Base-by-base conservation (phyloP, 2,113 vertebrate species). In the Colius striatus region DNA sequence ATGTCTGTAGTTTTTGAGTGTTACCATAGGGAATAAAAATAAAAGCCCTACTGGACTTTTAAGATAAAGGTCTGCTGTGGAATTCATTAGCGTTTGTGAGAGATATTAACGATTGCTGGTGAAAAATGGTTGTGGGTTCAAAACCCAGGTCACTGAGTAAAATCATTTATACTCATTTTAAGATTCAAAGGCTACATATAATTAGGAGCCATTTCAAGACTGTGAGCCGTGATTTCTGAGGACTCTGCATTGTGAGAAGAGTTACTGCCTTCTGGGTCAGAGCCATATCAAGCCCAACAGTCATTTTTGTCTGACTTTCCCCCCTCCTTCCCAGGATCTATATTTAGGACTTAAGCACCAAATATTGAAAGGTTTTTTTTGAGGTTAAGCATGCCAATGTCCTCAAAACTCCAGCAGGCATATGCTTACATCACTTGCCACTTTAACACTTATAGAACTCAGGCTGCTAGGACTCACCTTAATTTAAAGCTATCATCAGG, bases 401-500 rank as follows among this genome's bases (percentile, higher is more conserved):
- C 93, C 95, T 96, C 82, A 88, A 92, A 95, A 96, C 57, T 96
- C 82, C 68, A 48, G 43, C 7, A 86, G 75, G 79, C 79, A 67
- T 45, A 3, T 3, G 65, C 53, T 90, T 83, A 95, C 29, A 2
- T 95, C 92, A 87, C 55, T 65, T 66, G 76, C 43, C 57, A 53
- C 79, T 91, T 90, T 94, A 95, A 91, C 87, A 91, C 87, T 72
- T 66, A 45, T 13, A 90, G 71, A 95, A 85, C 65, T 78, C 6
- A 3, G 79, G 43, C 68, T 84, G 67, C 58, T 51, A 86, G 66
- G 51, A 86, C 61, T 96, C 86, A 93, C 83, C 80, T 92, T 90
- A 94, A 95, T 96, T 96, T 96, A 94, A 92, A 89, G 48, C 73
- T 75, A 71, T 87, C 86, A 90, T 87, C 91, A 87, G 73, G 94